These are phyloP conservation scores for Muscicapa striata DNA, from an alignment of 2,797 vertebrate species.

Conservation along the genomic window DNA sequence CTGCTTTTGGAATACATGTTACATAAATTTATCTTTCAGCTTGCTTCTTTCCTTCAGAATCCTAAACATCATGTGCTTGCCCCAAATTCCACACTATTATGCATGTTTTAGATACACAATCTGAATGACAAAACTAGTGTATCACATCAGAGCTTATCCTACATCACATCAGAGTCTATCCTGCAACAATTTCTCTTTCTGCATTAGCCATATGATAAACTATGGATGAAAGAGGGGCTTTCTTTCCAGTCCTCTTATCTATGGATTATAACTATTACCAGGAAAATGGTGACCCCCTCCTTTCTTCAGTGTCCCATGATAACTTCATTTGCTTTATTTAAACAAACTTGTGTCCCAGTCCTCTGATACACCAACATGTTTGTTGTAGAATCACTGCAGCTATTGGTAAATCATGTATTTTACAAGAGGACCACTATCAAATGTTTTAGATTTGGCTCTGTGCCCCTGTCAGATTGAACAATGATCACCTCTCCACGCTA, in stretches of 20 bases:
- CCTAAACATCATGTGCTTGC: background rate
- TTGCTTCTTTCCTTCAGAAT: background rate
- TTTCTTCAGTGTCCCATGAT: background rate
- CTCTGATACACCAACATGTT: background rate
- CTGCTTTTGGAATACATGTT: accelerated
- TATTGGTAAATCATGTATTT: background rate
- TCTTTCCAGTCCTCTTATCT: constrained; percentile 40
- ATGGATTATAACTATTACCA: background rate
- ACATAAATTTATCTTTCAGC: background rate
- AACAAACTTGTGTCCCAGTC: background rate
- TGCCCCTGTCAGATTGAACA: background rate
- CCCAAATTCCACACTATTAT: background rate
- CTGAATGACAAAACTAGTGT: background rate
- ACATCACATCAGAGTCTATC: background rate
- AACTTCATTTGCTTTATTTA: constrained; percentile 20
- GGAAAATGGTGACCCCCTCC: background rate
- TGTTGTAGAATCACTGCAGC: background rate
- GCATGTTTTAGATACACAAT: background rate
- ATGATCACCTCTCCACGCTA: background rate
- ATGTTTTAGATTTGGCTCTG: background rate
- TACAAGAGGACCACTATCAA: background rate
- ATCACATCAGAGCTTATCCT: background rate
- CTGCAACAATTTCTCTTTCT: background rate
- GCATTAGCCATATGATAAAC: background rate
- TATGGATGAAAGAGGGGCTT: background rate